Evolutionary conservation across 2,113 vertebrate species (phyloP).

Genomic region (Orientallactaga bullata): DNA sequence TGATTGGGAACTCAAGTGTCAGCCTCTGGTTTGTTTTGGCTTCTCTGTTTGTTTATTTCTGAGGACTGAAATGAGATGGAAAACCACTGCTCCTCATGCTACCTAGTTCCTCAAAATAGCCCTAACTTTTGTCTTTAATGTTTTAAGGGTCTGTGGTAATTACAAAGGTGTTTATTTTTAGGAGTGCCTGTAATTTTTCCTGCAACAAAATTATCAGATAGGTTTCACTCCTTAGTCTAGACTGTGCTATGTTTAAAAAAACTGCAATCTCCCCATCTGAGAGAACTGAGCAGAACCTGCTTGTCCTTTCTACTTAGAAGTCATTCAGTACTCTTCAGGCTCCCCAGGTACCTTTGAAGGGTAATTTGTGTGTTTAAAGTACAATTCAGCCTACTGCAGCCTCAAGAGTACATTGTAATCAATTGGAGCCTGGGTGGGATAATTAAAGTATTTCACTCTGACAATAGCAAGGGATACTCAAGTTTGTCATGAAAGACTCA

Average conservation of each 20-base stretch:
- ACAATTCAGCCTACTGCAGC: constrained; percentile 86
- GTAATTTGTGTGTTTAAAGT: constrained; percentile 90
- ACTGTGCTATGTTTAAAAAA: constrained; percentile 86
- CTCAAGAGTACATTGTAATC: constrained; percentile 90
- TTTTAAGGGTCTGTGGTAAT: constrained; percentile 81
- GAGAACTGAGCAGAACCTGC: constrained; percentile 79
- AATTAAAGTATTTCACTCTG: constrained; percentile 82
- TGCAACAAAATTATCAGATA: constrained; percentile 86
- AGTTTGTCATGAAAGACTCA: neutral
- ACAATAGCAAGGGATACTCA: constrained; percentile 69
- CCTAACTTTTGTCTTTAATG: constrained; percentile 52
- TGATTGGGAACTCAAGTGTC: constrained; percentile 28
- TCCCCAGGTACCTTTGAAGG: constrained; percentile 89
- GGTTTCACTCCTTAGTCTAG: constrained; percentile 85
- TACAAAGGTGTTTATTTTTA: constrained; percentile 86
- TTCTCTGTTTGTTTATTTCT: constrained; percentile 54
- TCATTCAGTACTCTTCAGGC: constrained; percentile 84
- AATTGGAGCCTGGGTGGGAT: constrained; percentile 84
- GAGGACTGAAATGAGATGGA: neutral
- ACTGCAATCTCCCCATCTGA: constrained; percentile 85
- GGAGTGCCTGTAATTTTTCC: constrained; percentile 85
- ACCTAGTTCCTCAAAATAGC: constrained; percentile 42
- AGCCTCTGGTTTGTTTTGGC: constrained; percentile 26
- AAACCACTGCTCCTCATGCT: constrained; percentile 36
- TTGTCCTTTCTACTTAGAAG: constrained; percentile 84